A percentile compares a stretch with the other conserved stretches of the same genome.
phyloP scores from a whole-genome alignment of 2,113 vertebrate genomes.

The Malurus elegans region DNA sequence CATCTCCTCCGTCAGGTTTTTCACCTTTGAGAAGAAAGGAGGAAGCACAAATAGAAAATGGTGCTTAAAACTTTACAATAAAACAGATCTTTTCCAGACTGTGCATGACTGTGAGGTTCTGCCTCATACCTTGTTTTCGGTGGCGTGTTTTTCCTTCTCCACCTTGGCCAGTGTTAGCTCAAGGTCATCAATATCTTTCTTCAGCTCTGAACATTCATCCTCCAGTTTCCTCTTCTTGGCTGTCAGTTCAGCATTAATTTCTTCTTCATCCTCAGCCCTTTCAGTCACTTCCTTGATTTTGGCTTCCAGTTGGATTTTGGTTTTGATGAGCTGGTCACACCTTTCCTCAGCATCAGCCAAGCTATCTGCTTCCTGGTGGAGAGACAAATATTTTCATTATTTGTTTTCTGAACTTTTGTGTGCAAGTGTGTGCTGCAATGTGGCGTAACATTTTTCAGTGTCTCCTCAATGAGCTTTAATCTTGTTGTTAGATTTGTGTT shows the following conservation, averaged over 20 bases:
- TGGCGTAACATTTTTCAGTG: neutral
- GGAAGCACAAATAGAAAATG: neutral
- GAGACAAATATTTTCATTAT: neutral
- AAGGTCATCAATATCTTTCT: slow-evolving; percentile 80
- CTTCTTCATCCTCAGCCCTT: slow-evolving; percentile 82
- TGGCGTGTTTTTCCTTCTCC: slow-evolving; percentile 84
- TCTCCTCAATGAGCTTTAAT: neutral
- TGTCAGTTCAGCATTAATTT: slow-evolving; percentile 79
- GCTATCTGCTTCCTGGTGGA: slow-evolving; percentile 78
- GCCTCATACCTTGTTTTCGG: slow-evolving; percentile 80
- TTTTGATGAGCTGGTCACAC: slow-evolving; percentile 86
- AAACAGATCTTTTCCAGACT: too few relatives aligned
- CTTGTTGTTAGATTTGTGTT: neutral
- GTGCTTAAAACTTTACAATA: neutral
- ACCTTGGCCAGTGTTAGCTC: slow-evolving; percentile 80
- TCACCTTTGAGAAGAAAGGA: slow-evolving; percentile 62
- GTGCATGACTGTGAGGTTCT: neutral
- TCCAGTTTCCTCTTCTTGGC: slow-evolving; percentile 79
- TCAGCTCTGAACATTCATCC: slow-evolving; percentile 80
- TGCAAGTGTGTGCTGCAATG: neutral
- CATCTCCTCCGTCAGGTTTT: slow-evolving; percentile 81
- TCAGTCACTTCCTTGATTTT: slow-evolving; percentile 82
- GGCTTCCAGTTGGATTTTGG: slow-evolving; percentile 82
- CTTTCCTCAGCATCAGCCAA: slow-evolving; percentile 86
- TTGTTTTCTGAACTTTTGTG: neutral